phyloP scores from a whole-genome alignment of 2,888 invertebrate genomes.

The Mesoligia furuncula region DNA sequence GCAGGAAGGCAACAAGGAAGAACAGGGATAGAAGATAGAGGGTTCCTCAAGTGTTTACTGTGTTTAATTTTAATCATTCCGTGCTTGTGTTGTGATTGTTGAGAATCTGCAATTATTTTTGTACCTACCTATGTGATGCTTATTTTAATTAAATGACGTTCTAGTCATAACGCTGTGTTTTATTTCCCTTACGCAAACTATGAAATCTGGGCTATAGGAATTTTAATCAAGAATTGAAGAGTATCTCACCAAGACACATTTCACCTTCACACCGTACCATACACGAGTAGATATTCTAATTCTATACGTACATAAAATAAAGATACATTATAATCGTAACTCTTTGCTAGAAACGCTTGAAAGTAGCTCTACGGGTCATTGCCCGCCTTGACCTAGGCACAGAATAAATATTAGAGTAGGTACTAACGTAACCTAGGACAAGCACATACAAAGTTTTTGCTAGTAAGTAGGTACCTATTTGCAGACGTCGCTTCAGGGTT shows the following conservation, averaged over 20 bases:
- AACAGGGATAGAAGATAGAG: slow-evolving; percentile 32
- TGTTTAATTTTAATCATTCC: slow-evolving; percentile 33
- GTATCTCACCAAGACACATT: background rate
- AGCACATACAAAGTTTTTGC: no score
- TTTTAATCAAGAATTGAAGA: background rate
- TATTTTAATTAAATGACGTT: slow-evolving; percentile 50
- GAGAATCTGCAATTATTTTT: slow-evolving; percentile 18
- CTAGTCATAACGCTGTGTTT: slow-evolving; percentile 45
- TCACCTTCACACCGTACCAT: background rate
- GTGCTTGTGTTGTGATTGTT: slow-evolving; percentile 26
- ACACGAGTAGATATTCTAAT: no score
- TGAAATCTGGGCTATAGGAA: background rate
- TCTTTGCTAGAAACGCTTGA: no score
- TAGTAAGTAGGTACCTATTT: no score
- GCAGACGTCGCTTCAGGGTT: no score
- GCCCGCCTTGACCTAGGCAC: no score
- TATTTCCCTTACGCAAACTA: slow-evolving; percentile 1
- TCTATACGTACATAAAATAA: no score
- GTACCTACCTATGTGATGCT: background rate
- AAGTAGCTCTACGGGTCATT: no score
- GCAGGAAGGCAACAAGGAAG: slow-evolving; percentile 63
- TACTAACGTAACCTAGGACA: no score
- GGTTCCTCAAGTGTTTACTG: slow-evolving; percentile 1
- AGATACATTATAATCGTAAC: no score
- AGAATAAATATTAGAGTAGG: no score